Evolutionary conservation across 2,113 vertebrate species (phyloP), one percentile per base, ranked within the genome.

Genomic region (Myotis yumanensis): DNA sequence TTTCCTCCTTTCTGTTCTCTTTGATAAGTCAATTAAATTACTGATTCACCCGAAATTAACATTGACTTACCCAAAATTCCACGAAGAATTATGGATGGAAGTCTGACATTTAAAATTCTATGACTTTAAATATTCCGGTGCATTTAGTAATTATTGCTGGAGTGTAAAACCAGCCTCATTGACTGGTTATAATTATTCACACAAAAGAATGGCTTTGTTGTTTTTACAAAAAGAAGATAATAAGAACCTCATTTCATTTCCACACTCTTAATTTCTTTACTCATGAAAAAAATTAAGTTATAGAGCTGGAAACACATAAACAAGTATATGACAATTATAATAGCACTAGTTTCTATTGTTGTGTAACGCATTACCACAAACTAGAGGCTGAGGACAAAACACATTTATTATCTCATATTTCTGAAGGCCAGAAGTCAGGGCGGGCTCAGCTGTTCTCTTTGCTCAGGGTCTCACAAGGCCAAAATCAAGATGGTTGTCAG

Each of bases 141-240:
- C 32, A 54, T 62, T 95, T 66, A n/a, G 54, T 62, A 64, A 75
- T 84, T 57, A 88, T 90, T 66, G 64, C 18, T 40, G 8, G 46
- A 89, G 12, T 46, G 46, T 52, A 93, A 69, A 62, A 57, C 43
- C 25, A 59, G 35, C 15, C 51, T 96, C 8, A 30, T 52, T 69
- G 14, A 10, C 68, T 86, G 77, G 30, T 69, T 66, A 25, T 59
- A 43, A 40, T 81, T 82, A 71, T 75, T 82, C 37, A 88, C 23
- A 62, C 23, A 90, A 20, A 84, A 91, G 89, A 79, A 48, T 64
- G n/a, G 2, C 76, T 57, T 90, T 43, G 20, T 12, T 35, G 9
- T 77, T 92, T 86, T 86, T 48, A 86, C 43, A 92, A 82, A 89
- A 64, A 66, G 51, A 69, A 89, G 35, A 52, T 35, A 37, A 87